phyloP scores from a whole-genome alignment of 2,888 invertebrate genomes.

The Leptura quadrifasciata region DNA sequence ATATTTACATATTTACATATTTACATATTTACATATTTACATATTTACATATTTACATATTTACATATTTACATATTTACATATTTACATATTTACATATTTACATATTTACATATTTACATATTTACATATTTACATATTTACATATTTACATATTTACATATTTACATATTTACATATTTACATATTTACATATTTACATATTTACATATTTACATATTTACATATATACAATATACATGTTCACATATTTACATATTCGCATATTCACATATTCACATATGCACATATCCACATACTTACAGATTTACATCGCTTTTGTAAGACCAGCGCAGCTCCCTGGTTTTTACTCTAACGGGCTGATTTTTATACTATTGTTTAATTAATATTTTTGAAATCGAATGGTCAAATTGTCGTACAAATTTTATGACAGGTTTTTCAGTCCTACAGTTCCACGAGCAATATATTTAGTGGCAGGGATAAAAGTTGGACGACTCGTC shows the following conservation, averaged over 20 bases:
- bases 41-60: neutral
- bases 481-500: too few relatives aligned
- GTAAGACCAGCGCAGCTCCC: too few relatives aligned
- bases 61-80: neutral
- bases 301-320: neutral
- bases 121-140: neutral
- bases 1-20: neutral
- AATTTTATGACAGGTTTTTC: too few relatives aligned
- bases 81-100: neutral
- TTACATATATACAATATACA: neutral
- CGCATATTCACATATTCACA: neutral
- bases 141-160: neutral
- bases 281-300: neutral
- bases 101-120: neutral
- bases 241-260: neutral
- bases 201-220: neutral
- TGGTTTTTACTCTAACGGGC: too few relatives aligned
- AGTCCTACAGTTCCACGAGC: too few relatives aligned
- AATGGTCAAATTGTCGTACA: too few relatives aligned
- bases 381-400: too few relatives aligned
- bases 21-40: neutral
- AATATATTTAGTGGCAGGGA: too few relatives aligned
- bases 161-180: neutral
- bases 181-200: neutral
- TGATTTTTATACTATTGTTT: too few relatives aligned